Evolutionary conservation across 2,113 vertebrate species (phyloP), one percentile per base, ranked within the genome.

Genomic region (Chaenocephalus aceratus): DNA sequence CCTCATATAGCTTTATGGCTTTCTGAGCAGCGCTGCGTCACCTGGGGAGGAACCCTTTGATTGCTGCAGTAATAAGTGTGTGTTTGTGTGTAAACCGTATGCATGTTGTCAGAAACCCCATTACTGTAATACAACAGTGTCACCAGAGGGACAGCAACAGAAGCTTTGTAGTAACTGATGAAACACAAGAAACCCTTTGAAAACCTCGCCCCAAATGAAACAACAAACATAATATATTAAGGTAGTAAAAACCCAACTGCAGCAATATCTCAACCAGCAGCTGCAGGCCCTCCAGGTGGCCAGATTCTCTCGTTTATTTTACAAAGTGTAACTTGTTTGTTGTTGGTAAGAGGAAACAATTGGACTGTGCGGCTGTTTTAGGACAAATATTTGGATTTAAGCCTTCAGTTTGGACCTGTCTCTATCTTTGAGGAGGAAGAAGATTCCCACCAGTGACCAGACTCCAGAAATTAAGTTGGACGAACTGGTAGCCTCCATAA

Each of bases 1-100:
- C 45, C 72, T 84, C 72, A 80, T 75, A 80, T 72, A 75, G 71
- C 72, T 75, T 84, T 67, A 84, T 60, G 71, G 71, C 72, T 75
- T 84, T 67, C 80, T 60, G 72, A 80, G 48, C 46, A 44, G 36
- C 53, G 63, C 34, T 0, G 36, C 71, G 21, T 75, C 65, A 60
- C 72, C 77, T 80, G 54, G 82, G 81, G 72, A 79, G 57, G 54
- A 59, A 52, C 63, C 30, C 23, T 18, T 12, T 57, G 30, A 45
- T 10, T 45, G 66, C 53, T 64, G 30, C 66, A 82, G 51, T 16
- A 34, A 63, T 7, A 61, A 23, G 60, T 46, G 61, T 56, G 73
- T 67, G 75, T 54, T 21, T 21, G 21, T 21, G 21, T 21, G 45
- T 62, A 1, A 30, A 23, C 30, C 45, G 58, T 18, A 34, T 70